phyloP scores from a whole-genome alignment of 2,888 invertebrate genomes.

The Ormia ochracea region DNA sequence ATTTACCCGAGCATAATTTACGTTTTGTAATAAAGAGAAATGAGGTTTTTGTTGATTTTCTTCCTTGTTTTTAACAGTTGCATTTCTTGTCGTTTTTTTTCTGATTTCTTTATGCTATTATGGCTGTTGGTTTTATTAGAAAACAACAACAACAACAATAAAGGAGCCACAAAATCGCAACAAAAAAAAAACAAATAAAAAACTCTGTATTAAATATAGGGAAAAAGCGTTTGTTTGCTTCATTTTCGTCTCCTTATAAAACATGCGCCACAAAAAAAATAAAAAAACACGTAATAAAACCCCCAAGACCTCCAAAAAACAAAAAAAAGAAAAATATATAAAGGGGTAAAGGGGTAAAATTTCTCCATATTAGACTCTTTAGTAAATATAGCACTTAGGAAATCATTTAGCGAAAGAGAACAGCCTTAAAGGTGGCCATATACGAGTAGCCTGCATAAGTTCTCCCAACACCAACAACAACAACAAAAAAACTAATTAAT shows the following conservation, averaged over 20 bases:
- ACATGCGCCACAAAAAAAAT: neutral
- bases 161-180: conserved; percentile 31
- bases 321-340: conserved; percentile 1
- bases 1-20: conserved; percentile 57
- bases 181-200: conserved; percentile 28
- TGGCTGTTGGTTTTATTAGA: conserved; percentile 42
- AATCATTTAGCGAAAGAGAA: conserved; percentile 11
- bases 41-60: conserved; percentile 40
- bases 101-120: conserved; percentile 24
- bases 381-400: conserved; percentile 56
- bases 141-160: conserved; percentile 32
- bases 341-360: conserved; percentile 29
- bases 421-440: conserved; percentile 30
- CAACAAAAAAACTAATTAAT: no score
- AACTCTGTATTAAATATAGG: conserved; percentile 22
- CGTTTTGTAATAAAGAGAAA: conserved; percentile 54
- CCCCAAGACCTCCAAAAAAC: conserved; percentile 43
- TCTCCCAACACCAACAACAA: no score
- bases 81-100: neutral
- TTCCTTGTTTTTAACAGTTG: neutral
- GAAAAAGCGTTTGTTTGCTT: neutral
- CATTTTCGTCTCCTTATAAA: conserved; percentile 33
- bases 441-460: no score
- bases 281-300: conserved; percentile 34
- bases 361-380: conserved; percentile 48